These are phyloP conservation scores for Megaptera novaeangliae DNA, from an alignment of 2,113 vertebrate species.

Conservation along the genomic window DNA sequence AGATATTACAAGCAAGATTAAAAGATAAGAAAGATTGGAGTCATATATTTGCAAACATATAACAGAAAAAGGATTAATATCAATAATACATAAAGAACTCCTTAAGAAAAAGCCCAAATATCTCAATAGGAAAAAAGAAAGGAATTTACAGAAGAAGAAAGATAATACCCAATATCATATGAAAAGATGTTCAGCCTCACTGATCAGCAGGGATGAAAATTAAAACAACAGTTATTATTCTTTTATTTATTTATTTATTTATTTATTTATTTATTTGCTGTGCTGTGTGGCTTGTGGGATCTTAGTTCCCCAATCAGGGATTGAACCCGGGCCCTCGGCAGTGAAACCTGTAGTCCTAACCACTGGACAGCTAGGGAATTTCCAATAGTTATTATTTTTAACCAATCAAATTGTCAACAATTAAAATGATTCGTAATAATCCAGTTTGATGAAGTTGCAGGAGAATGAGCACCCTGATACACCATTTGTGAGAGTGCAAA, in stretches of 20 bases:
- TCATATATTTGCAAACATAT: neutral
- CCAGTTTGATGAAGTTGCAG: neutral
- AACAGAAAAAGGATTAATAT: neutral
- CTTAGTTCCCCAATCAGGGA: too few species aligned
- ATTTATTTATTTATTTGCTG: too few species aligned
- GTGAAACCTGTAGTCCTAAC: too few species aligned
- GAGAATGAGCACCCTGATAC: neutral
- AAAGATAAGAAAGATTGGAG: neutral
- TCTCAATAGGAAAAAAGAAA: neutral
- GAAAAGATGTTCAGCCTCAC: neutral
- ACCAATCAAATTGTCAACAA: neutral
- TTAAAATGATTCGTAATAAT: neutral
- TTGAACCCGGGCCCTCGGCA: too few species aligned
- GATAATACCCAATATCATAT: neutral
- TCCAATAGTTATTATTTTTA: neutral
- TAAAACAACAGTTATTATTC: neutral
- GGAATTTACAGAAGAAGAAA: neutral
- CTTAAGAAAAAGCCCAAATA: neutral
- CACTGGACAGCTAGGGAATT: too few species aligned
- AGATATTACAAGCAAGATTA: neutral
- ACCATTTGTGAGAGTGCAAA: neutral
- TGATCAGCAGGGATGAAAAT: neutral
- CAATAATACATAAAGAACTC: neutral
- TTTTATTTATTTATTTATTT: too few species aligned
- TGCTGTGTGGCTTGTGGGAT: too few species aligned